Base-by-base conservation (phyloP, 2,797 vertebrate genomes). In the Falco naumanni region DNA sequence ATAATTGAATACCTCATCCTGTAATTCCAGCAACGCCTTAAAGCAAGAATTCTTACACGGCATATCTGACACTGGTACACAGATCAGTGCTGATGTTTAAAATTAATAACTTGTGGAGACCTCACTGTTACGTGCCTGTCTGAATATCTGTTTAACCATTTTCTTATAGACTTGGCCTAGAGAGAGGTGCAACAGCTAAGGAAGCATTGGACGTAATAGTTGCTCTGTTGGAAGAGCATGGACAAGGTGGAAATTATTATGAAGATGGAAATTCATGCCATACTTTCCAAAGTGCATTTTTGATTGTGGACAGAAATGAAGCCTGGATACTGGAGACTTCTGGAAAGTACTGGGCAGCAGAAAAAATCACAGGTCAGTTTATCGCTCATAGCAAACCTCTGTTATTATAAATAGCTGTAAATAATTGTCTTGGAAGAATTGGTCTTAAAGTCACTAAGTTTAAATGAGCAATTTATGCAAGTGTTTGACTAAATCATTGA, bases 191-290 rank as follows among this genome's bases (percentile, higher is more conserved):
- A 68, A 98, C 98, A 63, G 98, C 98, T 77, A 98, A 98, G 92
- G 98, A 98, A 88, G 97, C 98, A 11, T 72, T 98, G 75, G 97
- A 98, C 79, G 79, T 97, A 81, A 98, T 98, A 10, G 97, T 98
- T 26, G 96, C 98, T 84, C 96, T 98, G 72, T 87, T 98, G 96
- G 98, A 98, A 90, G 97, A 98, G 64, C 95, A 98, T 3, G 98
- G 98, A 51, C 98, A 98, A 95, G 98, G 98, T 84, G 98, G 98
- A 71, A 98, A 98, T 97, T 98, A 98, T 22, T 98, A 98, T 25
- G 98, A 98, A 95, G 97, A 98, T 45, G 98, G 97, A 5, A 90
- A 31, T 65, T 93, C 92, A 11, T 98, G 96, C 92, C 98, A 98
- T 33, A 91, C 97, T 74, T 98, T 98, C 95, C 98, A 98, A 87